Evolutionary conservation across 2,113 vertebrate genomes (phyloP).

Genomic region (Mobula hypostoma): DNA sequence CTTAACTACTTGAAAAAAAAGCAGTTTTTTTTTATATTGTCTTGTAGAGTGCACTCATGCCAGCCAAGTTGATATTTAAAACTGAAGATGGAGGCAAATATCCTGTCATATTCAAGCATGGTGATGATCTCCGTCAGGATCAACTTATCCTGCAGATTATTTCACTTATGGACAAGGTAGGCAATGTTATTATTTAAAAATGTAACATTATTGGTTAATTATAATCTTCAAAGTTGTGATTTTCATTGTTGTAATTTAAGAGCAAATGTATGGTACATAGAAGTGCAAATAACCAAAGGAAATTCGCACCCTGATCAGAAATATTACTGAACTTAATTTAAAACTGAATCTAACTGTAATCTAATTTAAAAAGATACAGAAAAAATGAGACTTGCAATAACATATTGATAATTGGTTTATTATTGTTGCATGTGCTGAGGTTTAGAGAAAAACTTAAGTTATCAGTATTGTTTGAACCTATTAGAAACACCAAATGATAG

Average conservation of each 20-base stretch:
- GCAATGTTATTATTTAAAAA: background rate
- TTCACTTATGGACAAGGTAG: constrained; percentile 97
- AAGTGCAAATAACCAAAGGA: background rate
- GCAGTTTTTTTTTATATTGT: background rate
- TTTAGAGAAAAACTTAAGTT: background rate
- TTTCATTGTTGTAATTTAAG: background rate
- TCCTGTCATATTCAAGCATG: constrained; percentile 95
- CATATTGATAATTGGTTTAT: too few relatives aligned
- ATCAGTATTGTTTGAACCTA: background rate
- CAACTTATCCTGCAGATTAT: constrained; percentile 98
- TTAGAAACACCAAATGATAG: background rate
- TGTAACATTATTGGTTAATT: background rate
- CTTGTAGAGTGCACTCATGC: constrained; percentile 89
- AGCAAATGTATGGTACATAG: background rate
- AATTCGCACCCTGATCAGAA: background rate
- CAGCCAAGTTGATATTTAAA: constrained; percentile 93
- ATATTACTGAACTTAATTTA: background rate
- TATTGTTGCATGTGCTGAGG: too few relatives aligned
- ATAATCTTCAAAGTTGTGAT: background rate
- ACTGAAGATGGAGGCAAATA: constrained; percentile 87
- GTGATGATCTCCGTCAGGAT: constrained; percentile 92
- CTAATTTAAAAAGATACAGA: background rate
- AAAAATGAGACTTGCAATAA: background rate
- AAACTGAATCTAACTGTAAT: background rate
- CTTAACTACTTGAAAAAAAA: background rate